phyloP scores from a whole-genome alignment of 2,113 vertebrate genomes.

The Danionella cerebrum region DNA sequence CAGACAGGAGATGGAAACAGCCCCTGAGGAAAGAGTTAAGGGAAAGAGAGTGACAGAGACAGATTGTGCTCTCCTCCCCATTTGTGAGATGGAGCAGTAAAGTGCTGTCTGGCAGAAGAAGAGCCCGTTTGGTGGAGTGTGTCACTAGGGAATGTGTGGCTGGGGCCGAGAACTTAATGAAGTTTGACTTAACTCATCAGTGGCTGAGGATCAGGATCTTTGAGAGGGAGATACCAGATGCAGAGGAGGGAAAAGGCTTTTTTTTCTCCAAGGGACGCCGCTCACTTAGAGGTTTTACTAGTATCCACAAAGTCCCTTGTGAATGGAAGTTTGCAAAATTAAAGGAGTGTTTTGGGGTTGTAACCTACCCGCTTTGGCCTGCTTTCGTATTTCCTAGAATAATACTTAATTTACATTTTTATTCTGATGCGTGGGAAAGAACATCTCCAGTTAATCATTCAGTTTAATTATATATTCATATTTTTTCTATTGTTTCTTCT shows the following conservation, averaged over 20 bases:
- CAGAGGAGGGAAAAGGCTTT: background rate
- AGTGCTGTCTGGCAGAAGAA: slow-evolving; percentile 30
- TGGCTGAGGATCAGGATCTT: slow-evolving; percentile 29
- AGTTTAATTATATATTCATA: too few species aligned
- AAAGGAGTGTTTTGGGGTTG: background rate
- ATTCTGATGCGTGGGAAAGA: too few species aligned
- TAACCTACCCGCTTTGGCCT: slow-evolving; percentile 14
- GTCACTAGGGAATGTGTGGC: slow-evolving; percentile 37
- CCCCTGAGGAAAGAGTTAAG: slow-evolving; percentile 21
- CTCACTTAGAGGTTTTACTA: slow-evolving; percentile 38
- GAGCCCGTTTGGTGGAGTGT: slow-evolving; percentile 31
- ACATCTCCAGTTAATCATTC: too few species aligned
- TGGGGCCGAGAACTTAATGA: slow-evolving; percentile 44
- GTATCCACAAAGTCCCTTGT: slow-evolving; percentile 18
- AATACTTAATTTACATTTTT: too few species aligned
- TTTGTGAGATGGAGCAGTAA: slow-evolving; percentile 37
- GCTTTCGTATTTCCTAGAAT: background rate
- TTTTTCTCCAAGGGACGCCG: slow-evolving; percentile 28
- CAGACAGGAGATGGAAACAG: slow-evolving; percentile 23
- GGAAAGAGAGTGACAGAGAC: slow-evolving; percentile 26
- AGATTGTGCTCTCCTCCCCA: slow-evolving; percentile 19
- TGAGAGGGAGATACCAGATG: slow-evolving; percentile 43
- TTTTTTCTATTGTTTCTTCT: too few species aligned
- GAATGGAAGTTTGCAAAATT: background rate
- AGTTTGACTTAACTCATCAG: slow-evolving; percentile 52